Conservation (phyloP, 2,113 vertebrate species). For the Petaurus breviceps region DNA sequence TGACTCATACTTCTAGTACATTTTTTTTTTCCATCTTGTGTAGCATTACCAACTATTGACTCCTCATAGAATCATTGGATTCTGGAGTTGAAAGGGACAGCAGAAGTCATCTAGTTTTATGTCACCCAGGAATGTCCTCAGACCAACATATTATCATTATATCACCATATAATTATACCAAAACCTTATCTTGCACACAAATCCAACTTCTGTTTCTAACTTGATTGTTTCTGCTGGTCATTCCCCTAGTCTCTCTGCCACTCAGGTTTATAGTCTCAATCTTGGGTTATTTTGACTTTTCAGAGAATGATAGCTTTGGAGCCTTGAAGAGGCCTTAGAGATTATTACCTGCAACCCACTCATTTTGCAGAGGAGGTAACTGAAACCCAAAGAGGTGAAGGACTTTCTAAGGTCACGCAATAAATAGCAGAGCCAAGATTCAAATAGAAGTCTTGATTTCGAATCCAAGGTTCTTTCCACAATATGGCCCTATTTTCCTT, state of each 20-base stretch:
- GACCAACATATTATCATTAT: background rate
- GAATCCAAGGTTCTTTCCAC: background rate
- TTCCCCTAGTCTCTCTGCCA: background rate
- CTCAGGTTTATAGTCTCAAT: background rate
- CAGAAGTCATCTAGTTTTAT: background rate
- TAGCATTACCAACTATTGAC: background rate
- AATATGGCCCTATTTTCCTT: background rate
- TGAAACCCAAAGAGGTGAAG: background rate
- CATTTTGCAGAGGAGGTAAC: background rate
- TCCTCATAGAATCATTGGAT: background rate
- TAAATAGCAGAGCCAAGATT: background rate
- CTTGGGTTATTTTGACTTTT: background rate
- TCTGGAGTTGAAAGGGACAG: background rate
- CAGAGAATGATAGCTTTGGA: background rate
- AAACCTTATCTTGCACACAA: background rate
- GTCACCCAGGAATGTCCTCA: background rate
- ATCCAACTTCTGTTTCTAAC: background rate
- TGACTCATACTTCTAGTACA: background rate
- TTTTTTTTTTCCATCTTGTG: background rate
- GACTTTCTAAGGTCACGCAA: background rate
- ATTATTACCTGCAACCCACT: background rate
- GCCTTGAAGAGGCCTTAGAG: background rate
- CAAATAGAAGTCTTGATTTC: background rate
- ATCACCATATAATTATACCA: background rate
- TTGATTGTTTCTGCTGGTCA: background rate